Evolutionary conservation across 2,888 invertebrate species (phyloP).

Genomic region (Dolichomitus sp.): DNA sequence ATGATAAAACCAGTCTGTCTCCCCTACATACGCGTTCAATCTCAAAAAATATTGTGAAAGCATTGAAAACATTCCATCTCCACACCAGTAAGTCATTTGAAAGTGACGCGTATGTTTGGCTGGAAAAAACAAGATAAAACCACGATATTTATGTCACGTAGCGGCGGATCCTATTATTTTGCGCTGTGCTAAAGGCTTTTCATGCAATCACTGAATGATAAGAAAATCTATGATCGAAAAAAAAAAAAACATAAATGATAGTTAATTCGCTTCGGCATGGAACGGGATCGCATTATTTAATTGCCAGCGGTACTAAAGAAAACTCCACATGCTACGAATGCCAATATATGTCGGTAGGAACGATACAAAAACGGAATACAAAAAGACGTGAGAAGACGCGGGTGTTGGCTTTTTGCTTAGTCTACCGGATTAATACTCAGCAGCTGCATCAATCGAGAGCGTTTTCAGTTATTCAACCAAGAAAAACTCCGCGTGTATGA

Average conservation of each 20-base stretch:
- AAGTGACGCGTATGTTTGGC: background rate
- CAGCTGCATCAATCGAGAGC: too few relatives aligned
- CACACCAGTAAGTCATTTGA: background rate
- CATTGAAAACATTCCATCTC: background rate
- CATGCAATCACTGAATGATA: conserved; percentile 5
- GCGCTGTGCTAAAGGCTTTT: background rate
- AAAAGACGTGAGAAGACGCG: background rate
- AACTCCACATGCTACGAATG: too few relatives aligned
- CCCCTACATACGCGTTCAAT: background rate
- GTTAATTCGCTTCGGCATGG: background rate
- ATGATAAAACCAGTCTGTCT: too few relatives aligned
- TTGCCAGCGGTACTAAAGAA: conserved; percentile 14
- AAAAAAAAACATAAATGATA: background rate
- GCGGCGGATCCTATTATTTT: background rate
- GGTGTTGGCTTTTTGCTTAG: too few relatives aligned
- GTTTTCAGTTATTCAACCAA: too few relatives aligned
- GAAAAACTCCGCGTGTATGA: too few relatives aligned
- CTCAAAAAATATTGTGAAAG: background rate
- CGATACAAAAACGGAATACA: background rate
- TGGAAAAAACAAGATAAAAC: conserved; percentile 48
- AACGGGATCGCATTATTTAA: background rate
- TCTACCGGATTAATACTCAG: too few relatives aligned
- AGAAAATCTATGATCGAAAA: conserved; percentile 17
- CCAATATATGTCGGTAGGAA: background rate
- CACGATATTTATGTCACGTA: conserved; percentile 26